A percentile compares a stretch with the other conserved stretches of the same genome.
These are phyloP conservation scores for Amblyteles armatorius DNA, from an alignment of 2,888 invertebrate genomes.

Conservation along the genomic window DNA sequence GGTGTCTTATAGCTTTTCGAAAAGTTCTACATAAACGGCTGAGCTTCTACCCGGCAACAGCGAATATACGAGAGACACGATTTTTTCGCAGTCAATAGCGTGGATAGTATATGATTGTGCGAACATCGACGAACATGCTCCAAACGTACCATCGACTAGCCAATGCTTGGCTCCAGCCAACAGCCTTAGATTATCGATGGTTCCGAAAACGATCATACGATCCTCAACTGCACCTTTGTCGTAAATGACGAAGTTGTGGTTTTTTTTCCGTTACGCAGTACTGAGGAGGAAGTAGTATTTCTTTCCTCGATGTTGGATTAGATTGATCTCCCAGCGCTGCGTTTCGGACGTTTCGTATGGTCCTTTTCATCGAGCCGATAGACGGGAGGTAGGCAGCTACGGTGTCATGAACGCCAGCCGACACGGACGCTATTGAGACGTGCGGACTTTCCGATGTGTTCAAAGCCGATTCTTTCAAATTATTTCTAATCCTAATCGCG, in stretches of 20 bases:
- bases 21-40: background rate
- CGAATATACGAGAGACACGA: background rate
- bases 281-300: constrained; percentile 32
- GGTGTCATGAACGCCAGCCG: constrained; percentile 24
- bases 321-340: background rate
- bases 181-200: background rate
- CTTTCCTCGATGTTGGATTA: background rate
- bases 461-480: constrained; percentile 22
- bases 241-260: background rate
- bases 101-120: background rate
- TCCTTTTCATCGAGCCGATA: constrained; percentile 18
- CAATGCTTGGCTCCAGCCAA: background rate
- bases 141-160: background rate
- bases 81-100: background rate
- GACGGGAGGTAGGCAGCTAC: constrained; percentile 29
- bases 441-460: constrained; percentile 29
- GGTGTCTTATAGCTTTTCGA: background rate
- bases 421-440: constrained; percentile 29
- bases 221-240: background rate
- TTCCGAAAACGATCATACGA: background rate
- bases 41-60: background rate
- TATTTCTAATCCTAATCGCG: constrained; percentile 8
- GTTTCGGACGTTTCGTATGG: constrained; percentile 22
- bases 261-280: constrained; percentile 16
- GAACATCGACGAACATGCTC: background rate